Conservation (phyloP, 2,888 invertebrate genomes). For the Lasius fuliginosus region DNA sequence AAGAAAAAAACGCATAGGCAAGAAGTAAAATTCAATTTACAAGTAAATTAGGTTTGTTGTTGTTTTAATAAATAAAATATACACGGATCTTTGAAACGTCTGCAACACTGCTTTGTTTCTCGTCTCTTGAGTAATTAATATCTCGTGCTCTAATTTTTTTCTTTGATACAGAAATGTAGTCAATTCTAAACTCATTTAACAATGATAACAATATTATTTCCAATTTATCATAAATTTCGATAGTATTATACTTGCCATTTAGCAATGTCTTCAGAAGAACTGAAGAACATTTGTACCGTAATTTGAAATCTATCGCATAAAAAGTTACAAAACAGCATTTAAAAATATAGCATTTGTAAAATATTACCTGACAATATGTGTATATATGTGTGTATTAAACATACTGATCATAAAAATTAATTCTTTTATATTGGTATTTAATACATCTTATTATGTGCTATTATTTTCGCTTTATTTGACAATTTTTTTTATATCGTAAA, state of each 20-base stretch:
- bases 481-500: no score
- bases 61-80: background rate
- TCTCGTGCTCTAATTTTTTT: background rate
- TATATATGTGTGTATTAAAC: no score
- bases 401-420: no score
- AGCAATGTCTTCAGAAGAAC: background rate
- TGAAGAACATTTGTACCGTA: background rate
- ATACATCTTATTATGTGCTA: no score
- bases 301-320: no score
- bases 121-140: background rate
- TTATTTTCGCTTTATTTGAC: no score
- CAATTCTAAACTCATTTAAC: background rate
- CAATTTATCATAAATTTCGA: background rate
- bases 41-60: conserved; percentile 14
- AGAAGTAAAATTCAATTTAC: conserved; percentile 6
- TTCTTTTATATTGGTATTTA: no score
- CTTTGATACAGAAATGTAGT: background rate
- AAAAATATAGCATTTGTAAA: no score
- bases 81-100: background rate
- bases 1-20: background rate
- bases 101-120: background rate
- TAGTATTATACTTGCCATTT: background rate
- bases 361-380: no score
- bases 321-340: no score
- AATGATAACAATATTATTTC: background rate